phyloP scores from a whole-genome alignment of 2,797 vertebrate species.

The Cirrhinus mrigala region DNA sequence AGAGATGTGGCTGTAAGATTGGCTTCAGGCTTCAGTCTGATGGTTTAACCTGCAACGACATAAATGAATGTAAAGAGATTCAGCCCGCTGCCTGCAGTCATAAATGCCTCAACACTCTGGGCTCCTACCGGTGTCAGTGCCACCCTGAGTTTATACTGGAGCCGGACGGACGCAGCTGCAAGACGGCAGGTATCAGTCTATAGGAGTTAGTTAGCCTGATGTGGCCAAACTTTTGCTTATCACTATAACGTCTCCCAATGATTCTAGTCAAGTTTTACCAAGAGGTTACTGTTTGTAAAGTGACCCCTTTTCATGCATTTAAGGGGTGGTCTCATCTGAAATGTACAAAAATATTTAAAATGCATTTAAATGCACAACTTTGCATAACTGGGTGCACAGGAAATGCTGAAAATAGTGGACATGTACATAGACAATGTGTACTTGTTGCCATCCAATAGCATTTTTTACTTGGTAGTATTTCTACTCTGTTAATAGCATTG shows the following conservation, averaged over 20 bases:
- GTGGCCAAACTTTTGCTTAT: not conserved
- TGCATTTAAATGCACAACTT: not conserved
- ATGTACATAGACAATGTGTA: not conserved
- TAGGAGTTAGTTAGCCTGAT: not conserved
- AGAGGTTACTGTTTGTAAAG: not conserved
- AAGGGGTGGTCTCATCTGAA: not conserved
- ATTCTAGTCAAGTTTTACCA: not conserved
- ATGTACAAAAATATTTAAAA: not conserved
- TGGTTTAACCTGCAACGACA: conserved; percentile 78
- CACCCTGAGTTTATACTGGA: conserved; percentile 85
- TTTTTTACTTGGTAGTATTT: not conserved
- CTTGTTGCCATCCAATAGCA: too few relatives aligned
- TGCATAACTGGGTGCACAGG: not conserved
- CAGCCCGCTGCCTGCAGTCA: conserved; percentile 80
- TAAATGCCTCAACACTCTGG: conserved; percentile 81
- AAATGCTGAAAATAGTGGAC: too few relatives aligned
- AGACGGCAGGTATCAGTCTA: conserved; percentile 79
- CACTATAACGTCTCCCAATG: not conserved
- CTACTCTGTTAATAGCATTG: not conserved
- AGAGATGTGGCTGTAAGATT: conserved; percentile 82
- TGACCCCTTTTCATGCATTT: not conserved
- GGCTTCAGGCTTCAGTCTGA: conserved; percentile 76
- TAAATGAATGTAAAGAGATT: conserved; percentile 81
- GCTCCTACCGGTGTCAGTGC: conserved; percentile 85
- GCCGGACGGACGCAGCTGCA: conserved; percentile 83